Base-by-base conservation (phyloP, 2,888 invertebrate genomes). In the Drosophila rellima region DNA sequence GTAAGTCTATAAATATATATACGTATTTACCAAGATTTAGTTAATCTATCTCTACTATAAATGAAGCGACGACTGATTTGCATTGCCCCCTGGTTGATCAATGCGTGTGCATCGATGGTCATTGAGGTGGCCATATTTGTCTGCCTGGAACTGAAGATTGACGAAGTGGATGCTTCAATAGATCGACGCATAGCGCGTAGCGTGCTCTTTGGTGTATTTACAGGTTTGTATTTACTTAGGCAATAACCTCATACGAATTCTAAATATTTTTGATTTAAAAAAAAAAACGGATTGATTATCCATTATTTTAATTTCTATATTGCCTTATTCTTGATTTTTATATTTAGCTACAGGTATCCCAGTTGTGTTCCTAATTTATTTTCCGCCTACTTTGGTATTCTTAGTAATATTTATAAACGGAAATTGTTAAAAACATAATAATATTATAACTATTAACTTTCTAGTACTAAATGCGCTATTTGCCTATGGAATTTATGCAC, bases 11-110 rank as follows among this genome's bases (percentile, higher is more conserved):
- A 0, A 1, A 33, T 2, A 1, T 13, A 18, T 44, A 17, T 6
- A 26, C 1, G 3, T 13, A 11, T 37, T 26, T 2, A 2, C 26
- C 3, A 23, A 26, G 37, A 6, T 2, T 20, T 6, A 11, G 6
- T 18, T 20, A 2, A 40, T 5, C 5, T 20, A 0, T 20, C 1
- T 13, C 5, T 5, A 13, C 5, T 18, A 2, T 5, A 11, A 10
- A 13, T 6, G 7, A 4, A 91, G 91, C 89, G 88, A 78, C 91
- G 91, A 82, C 88, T 90, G 33, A 77, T 91, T 52, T 91, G 91
- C 74, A 88, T 91, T 88, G 88, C 90, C 61, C 91, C 91, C 23
- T 91, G 91, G 91, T 62, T 91, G 15, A 91, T 91, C 50, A 91
- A 91, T 67, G 78, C 86, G 1, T 77, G 78, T 31, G 83, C 88